These are phyloP conservation scores for Anguilla pacifica DNA, from an alignment of 2,797 vertebrate species.

Conservation along the genomic window DNA sequence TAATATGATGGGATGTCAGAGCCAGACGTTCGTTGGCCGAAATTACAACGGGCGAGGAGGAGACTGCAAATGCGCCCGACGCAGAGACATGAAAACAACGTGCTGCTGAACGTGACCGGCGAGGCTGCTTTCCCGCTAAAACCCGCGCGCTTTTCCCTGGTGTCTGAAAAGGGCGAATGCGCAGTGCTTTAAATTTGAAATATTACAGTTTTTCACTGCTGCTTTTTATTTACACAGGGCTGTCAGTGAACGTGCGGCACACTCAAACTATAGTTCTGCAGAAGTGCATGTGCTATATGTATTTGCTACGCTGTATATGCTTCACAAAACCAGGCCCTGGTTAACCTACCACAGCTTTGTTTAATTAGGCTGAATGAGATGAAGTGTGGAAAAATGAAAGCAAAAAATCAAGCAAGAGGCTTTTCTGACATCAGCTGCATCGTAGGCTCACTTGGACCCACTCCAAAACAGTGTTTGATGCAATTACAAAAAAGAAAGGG, in stretches of 20 bases:
- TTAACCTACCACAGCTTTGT: background rate
- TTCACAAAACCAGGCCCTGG: background rate
- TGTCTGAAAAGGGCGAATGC: background rate
- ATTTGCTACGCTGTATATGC: background rate
- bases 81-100: conserved; percentile 41
- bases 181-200: background rate
- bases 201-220: background rate
- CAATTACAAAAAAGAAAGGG: no score
- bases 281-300: background rate
- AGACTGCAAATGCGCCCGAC: conserved; percentile 25
- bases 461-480: no score
- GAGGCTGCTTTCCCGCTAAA: background rate
- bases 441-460: background rate
- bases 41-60: conserved; percentile 41
- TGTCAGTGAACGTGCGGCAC: background rate
- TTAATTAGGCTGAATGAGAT: background rate
- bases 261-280: background rate
- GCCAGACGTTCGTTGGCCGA: conserved; percentile 35
- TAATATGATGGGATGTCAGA: conserved; percentile 58
- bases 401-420: background rate
- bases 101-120: conserved; percentile 17
- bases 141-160: background rate
- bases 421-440: background rate
- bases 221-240: background rate
- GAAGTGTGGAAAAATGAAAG: background rate